Conservation (phyloP, 1,140 invertebrate species). For the Drosophila tani region DNA sequence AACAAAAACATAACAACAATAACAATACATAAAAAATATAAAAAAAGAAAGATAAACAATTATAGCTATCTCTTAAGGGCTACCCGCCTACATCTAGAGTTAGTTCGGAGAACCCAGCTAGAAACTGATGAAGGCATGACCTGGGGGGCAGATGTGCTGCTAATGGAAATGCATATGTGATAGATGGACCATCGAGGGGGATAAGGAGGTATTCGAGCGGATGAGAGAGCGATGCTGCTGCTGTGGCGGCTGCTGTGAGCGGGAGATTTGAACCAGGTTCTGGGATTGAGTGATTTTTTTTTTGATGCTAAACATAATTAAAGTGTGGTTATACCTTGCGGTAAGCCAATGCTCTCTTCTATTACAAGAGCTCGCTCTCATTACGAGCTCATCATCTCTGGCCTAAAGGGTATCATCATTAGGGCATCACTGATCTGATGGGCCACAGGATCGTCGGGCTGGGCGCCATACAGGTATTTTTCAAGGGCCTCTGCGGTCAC, state of each 20-base stretch:
- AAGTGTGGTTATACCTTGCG: constrained; percentile 61
- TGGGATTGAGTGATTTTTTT: constrained; percentile 31
- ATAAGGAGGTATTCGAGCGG: constrained; percentile 1
- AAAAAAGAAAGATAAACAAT: constrained; percentile 23
- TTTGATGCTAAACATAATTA: constrained; percentile 34
- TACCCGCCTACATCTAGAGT: constrained; percentile 15
- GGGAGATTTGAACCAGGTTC: too few relatives aligned
- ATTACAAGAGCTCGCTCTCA: not conserved
- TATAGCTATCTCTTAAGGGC: constrained; percentile 1
- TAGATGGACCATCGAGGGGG: constrained; percentile 1
- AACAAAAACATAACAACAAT: constrained; percentile 36
- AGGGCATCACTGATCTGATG: constrained; percentile 48
- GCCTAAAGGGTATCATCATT: constrained; percentile 22
- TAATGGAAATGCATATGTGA: constrained; percentile 29
- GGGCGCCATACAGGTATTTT: constrained; percentile 19
- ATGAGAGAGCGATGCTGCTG: constrained; percentile 10
- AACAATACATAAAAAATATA: constrained; percentile 13
- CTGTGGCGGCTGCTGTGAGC: constrained; percentile 6
- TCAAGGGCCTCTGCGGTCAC: constrained; percentile 42
- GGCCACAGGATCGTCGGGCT: constrained; percentile 54
- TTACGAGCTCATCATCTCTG: not conserved
- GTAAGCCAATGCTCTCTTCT: too few relatives aligned
- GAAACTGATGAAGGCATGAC: constrained; percentile 2
- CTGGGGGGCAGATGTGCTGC: constrained; percentile 4
- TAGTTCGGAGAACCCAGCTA: constrained; percentile 28